Evolutionary conservation across 2,797 vertebrate species (phyloP), one percentile per base, ranked within the genome.

Genomic region (Echiichthys vipera): DNA sequence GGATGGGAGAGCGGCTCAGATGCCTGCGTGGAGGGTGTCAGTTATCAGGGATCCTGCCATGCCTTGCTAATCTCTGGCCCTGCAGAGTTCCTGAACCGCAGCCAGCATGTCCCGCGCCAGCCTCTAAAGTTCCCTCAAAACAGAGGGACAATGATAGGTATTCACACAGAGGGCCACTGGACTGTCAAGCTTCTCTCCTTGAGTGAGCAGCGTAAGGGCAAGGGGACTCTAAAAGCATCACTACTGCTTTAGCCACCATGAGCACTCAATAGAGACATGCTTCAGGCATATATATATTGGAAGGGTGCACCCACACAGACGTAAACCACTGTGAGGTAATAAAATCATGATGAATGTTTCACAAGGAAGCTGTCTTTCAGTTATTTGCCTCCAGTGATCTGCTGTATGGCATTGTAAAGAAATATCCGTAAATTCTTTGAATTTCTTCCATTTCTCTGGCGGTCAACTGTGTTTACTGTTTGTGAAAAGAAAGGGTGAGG

Each of bases 11-110:
- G 89, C 73, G 73, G 89, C 90, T 92, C 81, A 67, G 80, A 90
- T 91, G 91, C 88, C 88, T 90, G 91, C 58, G 74, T 83, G 81
- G 81, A 89, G 85, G 90, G 94, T 94, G 94, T 95, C 94, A 93
- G 91, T 91, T 94, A 93, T 94, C 92, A 83, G 88, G 86, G 90
- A 90, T 87, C 91, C 92, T 80, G 89, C 91, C 85, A 91, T 93
- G 91, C 93, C 91, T 89, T 91, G 92, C 91, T 94, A 94, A 94
- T 94, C 91, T 92, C 88, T 90, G 92, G 91, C 88, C 87, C 83
- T 6, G 83, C 85, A 63, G 85, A 93, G 93, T 92, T 94, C 91
- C 89, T 93, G 91, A 94, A 93, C 81, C 86, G 61, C 75, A 61
- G 92, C 93, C 94, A 94, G 84, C 53, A 69, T 66, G 83, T 86